These are phyloP conservation scores for Erpobdella octoculata DNA, from an alignment of 2,888 invertebrate species.

Conservation along the genomic window DNA sequence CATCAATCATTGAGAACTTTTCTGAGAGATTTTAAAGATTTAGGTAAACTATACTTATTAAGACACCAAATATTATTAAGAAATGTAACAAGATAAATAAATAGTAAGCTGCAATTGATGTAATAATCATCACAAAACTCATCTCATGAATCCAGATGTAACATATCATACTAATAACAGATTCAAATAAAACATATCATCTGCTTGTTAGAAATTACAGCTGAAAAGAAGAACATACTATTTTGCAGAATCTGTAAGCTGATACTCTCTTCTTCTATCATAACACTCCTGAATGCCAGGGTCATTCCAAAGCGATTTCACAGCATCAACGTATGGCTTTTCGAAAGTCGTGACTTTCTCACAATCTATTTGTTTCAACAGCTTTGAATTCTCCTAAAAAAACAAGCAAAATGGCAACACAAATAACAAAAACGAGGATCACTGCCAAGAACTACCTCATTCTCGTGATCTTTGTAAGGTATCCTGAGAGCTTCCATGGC, in stretches of 20 bases:
- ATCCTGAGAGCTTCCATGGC: slow-evolving; percentile 98
- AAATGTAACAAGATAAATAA: too few species aligned
- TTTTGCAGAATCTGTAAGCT: slow-evolving; percentile 99
- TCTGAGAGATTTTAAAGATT: too few species aligned
- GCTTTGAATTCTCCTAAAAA: slow-evolving; percentile 56
- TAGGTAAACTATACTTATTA: too few species aligned
- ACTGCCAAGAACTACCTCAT: slow-evolving; percentile 55
- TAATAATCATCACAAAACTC: too few species aligned
- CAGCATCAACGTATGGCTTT: slow-evolving; percentile 90
- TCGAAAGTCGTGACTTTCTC: slow-evolving; percentile 98
- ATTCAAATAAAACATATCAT: too few species aligned
- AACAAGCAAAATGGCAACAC: not conserved
- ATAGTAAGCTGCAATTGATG: too few species aligned
- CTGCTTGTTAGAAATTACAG: too few species aligned
- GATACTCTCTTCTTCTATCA: slow-evolving; percentile 97
- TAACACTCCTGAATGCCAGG: slow-evolving; percentile 97
- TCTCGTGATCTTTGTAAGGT: slow-evolving; percentile 81
- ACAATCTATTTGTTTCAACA: slow-evolving; percentile 91
- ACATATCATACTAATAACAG: too few species aligned
- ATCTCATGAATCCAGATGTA: too few species aligned
- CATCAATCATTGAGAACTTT: too few species aligned
- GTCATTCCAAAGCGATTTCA: slow-evolving; percentile 91
- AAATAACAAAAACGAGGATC: not conserved
- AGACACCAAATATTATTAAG: too few species aligned
- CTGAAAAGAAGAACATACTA: slow-evolving; percentile 76